A percentile compares a stretch with the other conserved stretches of the same genome.
Evolutionary conservation across 2,797 vertebrate species (phyloP).

Genomic region (Acanthiza pusilla): DNA sequence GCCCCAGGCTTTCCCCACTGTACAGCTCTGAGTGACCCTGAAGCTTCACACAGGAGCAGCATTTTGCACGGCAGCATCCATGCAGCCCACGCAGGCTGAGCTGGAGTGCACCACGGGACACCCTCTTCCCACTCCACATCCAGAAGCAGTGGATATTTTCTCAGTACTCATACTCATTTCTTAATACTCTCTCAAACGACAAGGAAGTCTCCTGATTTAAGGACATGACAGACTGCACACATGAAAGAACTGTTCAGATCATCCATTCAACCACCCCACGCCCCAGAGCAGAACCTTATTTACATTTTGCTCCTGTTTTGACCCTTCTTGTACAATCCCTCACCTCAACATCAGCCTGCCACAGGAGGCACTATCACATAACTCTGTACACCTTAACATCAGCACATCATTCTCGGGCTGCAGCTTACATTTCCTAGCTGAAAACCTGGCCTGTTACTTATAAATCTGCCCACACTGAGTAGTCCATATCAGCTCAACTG

Average conservation of each 20-base stretch:
- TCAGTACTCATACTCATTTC: neutral
- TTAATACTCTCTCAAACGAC: neutral
- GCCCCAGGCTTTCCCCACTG: neutral
- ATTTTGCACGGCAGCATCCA: neutral
- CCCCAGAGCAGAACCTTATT: neutral
- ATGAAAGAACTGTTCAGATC: neutral
- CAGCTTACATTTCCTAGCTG: neutral
- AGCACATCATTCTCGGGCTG: neutral
- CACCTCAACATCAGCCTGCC: neutral
- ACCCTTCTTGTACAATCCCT: neutral
- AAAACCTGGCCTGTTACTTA: neutral
- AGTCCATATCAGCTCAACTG: neutral
- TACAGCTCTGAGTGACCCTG: neutral
- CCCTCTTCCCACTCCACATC: neutral
- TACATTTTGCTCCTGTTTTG: neutral
- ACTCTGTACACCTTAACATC: neutral
- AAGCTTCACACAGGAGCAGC: neutral
- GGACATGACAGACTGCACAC: neutral
- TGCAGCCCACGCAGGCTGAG: neutral
- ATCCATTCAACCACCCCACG: neutral
- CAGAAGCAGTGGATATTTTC: neutral
- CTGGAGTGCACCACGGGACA: rapidly evolving
- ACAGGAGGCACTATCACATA: rapidly evolving
- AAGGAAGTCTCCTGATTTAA: neutral
- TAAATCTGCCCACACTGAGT: neutral